Conservation (phyloP, 2,888 invertebrate genomes). For the Drosophila kuntzei region DNA sequence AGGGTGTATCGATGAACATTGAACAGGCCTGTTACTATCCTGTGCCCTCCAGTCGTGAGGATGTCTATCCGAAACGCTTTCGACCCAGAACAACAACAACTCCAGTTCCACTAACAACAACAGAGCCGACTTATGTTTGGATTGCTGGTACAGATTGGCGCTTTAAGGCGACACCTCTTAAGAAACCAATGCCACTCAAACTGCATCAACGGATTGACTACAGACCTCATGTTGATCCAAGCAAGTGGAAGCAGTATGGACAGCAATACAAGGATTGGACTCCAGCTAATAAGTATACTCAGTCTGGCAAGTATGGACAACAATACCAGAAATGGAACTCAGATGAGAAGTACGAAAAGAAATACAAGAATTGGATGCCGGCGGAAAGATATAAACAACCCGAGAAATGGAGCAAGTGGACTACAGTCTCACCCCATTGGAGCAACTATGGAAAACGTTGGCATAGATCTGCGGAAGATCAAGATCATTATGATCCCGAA, state of each 20-base stretch:
- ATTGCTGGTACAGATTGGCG: slow-evolving; percentile 80
- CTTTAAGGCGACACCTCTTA: slow-evolving; percentile 72
- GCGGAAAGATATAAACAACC: slow-evolving; percentile 5
- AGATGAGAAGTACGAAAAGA: neutral
- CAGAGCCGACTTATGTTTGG: slow-evolving; percentile 70
- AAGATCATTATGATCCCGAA: slow-evolving; percentile 61
- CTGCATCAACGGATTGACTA: slow-evolving; percentile 74
- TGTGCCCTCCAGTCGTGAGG: slow-evolving; percentile 73
- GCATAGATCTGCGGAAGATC: slow-evolving; percentile 40
- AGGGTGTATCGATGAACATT: slow-evolving; percentile 68
- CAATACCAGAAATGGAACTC: slow-evolving; percentile 4
- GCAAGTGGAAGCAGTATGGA: slow-evolving; percentile 70
- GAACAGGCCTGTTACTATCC: slow-evolving; percentile 82
- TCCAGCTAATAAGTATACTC: slow-evolving; percentile 30
- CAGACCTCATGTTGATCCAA: slow-evolving; percentile 57
- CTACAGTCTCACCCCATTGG: slow-evolving; percentile 68
- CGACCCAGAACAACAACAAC: slow-evolving; percentile 70
- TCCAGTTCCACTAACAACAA: slow-evolving; percentile 56
- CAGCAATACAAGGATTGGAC: slow-evolving; percentile 71
- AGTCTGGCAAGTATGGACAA: neutral
- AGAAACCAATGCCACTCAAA: slow-evolving; percentile 64
- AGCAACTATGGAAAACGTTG: slow-evolving; percentile 55
- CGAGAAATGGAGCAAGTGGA: slow-evolving; percentile 73
- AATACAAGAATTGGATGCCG: neutral
- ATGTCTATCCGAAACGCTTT: slow-evolving; percentile 81